These are phyloP conservation scores for Calephelis perditalis DNA, from an alignment of 2,888 invertebrate species.

Conservation along the genomic window DNA sequence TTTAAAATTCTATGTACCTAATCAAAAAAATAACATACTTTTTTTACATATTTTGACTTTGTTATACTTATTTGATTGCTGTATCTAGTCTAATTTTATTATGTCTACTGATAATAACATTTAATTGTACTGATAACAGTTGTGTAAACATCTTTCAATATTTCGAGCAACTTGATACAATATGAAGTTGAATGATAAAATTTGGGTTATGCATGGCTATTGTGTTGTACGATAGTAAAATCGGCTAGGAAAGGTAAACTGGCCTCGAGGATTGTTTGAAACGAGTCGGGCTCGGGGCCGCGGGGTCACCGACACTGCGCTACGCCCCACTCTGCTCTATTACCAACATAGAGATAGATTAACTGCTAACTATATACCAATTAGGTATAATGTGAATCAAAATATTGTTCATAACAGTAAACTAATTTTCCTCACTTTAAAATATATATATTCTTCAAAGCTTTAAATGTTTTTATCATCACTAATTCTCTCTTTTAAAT, in stretches of 20 bases:
- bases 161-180: not conserved
- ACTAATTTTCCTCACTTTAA: no score
- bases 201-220: conserved; percentile 23
- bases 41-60: not conserved
- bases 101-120: conserved; percentile 3
- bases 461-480: no score
- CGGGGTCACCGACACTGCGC: conserved; percentile 67
- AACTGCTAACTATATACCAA: conserved; percentile 8
- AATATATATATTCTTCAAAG: no score
- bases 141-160: conserved; percentile 1
- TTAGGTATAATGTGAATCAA: not conserved
- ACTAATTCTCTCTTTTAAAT: no score
- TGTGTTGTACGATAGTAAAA: conserved; percentile 25
- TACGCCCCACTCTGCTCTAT: conserved; percentile 38
- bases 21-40: no score
- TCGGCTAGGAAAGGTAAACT: conserved; percentile 29
- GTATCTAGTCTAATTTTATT: conserved; percentile 3
- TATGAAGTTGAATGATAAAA: conserved; percentile 16
- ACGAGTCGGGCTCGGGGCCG: conserved; percentile 50
- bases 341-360: conserved; percentile 34
- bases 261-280: conserved; percentile 42
- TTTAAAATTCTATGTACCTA: no score
- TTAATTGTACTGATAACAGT: not conserved
- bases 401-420: not conserved
- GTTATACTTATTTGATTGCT: conserved; percentile 1